A percentile compares a stretch with the other conserved stretches of the same genome.
Conservation (phyloP, 1,140 invertebrate species). For the Ceratoteleas bidentatus region DNA sequence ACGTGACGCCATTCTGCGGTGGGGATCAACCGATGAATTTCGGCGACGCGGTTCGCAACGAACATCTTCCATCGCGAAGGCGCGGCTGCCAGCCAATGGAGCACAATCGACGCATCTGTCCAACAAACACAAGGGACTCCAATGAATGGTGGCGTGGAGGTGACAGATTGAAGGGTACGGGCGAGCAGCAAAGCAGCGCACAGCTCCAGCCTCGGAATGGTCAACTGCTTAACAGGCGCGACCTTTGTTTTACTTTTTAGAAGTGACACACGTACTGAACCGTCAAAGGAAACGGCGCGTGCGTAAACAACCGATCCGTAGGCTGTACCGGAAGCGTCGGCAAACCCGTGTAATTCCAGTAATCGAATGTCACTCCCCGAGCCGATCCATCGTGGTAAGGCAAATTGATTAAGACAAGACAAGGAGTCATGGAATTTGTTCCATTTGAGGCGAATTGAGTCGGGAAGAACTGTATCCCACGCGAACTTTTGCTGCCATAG, state of each 20-base stretch:
- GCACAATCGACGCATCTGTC: background rate
- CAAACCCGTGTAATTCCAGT: background rate
- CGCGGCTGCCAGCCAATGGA: background rate
- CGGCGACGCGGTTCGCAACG: background rate
- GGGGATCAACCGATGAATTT: background rate
- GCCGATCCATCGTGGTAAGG: background rate
- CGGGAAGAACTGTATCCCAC: conserved; percentile 35
- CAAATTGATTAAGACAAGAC: background rate
- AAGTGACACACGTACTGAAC: background rate
- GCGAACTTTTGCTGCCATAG: conserved; percentile 57
- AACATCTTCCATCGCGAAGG: background rate
- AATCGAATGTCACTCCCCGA: background rate
- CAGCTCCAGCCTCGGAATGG: conserved; percentile 11
- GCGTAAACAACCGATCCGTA: background rate
- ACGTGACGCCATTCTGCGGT: background rate
- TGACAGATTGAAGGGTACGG: background rate
- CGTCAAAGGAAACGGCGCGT: background rate
- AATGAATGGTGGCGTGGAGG: no score
- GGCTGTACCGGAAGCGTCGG: background rate
- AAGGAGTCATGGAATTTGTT: background rate
- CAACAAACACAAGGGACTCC: background rate
- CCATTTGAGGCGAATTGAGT: background rate
- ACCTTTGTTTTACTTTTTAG: conserved; percentile 15
- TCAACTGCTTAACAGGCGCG: background rate
- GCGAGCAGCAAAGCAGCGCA: background rate